phyloP scores from a whole-genome alignment of 1,140 invertebrate genomes.

The Zaprionus kolodkinae region DNA sequence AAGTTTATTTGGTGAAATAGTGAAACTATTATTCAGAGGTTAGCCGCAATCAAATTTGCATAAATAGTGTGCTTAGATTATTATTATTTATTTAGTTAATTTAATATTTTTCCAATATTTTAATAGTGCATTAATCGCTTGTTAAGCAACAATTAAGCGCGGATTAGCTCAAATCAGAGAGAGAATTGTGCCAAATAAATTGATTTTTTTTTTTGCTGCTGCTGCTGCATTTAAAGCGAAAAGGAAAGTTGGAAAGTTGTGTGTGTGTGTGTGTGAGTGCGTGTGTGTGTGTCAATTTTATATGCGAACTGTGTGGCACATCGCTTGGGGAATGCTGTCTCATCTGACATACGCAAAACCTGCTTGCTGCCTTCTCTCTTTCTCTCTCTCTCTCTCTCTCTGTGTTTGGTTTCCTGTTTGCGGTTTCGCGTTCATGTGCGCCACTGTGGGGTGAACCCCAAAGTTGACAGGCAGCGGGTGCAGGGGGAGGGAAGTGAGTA shows the following conservation, averaged over 20 bases:
- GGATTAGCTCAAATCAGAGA: neutral
- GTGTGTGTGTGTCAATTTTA: slow-evolving; percentile 43
- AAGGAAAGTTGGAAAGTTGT: neutral
- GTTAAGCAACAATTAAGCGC: neutral
- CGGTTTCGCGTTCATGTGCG: slow-evolving; percentile 38
- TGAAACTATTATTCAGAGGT: neutral
- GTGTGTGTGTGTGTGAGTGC: neutral
- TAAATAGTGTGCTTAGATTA: neutral
- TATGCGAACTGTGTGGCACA: slow-evolving; percentile 4
- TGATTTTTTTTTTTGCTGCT: neutral
- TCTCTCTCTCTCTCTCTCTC: slow-evolving; percentile 14
- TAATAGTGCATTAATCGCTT: neutral
- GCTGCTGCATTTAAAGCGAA: neutral
- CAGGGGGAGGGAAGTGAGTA: slow-evolving; percentile 15
- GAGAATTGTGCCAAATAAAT: neutral
- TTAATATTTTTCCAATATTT: neutral
- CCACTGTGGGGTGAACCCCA: neutral
- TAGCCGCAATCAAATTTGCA: neutral
- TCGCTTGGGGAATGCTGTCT: neutral
- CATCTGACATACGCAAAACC: slow-evolving; percentile 15
- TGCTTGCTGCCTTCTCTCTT: too few relatives aligned
- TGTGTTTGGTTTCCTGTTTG: slow-evolving; percentile 47
- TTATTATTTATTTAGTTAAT: neutral
- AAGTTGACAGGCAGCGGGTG: slow-evolving; percentile 10
- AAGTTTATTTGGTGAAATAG: too few relatives aligned